Evolutionary conservation across 2,888 invertebrate species (phyloP).

Genomic region (Diaphora mendica): DNA sequence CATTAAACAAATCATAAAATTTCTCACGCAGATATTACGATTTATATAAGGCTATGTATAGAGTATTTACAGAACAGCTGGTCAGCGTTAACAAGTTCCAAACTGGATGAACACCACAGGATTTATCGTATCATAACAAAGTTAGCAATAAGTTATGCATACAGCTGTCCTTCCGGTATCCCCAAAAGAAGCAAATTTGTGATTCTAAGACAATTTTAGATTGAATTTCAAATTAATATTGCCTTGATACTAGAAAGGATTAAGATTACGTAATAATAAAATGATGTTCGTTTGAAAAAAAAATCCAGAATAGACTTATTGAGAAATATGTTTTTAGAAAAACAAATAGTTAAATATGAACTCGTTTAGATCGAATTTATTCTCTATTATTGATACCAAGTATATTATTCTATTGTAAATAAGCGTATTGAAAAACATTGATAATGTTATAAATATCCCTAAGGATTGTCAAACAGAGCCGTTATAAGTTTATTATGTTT

Average conservation of each 20-base stretch:
- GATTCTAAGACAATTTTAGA: too few relatives aligned
- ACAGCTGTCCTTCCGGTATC: neutral
- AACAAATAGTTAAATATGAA: too few relatives aligned
- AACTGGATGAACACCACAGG: neutral
- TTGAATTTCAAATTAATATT: neutral
- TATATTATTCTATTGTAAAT: too few relatives aligned
- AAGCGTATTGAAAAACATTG: too few relatives aligned
- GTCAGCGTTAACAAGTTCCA: neutral
- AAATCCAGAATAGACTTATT: neutral
- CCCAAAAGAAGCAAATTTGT: neutral
- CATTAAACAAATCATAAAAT: too few relatives aligned
- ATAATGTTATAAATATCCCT: too few relatives aligned
- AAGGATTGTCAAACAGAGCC: too few relatives aligned
- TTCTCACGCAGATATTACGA: too few relatives aligned
- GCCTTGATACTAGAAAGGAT: neutral
- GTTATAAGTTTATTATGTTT: neutral
- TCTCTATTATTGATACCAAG: too few relatives aligned
- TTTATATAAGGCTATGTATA: neutral
- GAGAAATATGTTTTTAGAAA: neutral
- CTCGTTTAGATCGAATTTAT: too few relatives aligned
- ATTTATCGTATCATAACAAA: neutral
- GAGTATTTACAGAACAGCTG: neutral
- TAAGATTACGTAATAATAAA: neutral
- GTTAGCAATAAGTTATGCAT: neutral
- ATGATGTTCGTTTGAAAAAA: neutral